phyloP scores from a whole-genome alignment of 2,113 vertebrate genomes.

The Vulpes ferrilata region DNA sequence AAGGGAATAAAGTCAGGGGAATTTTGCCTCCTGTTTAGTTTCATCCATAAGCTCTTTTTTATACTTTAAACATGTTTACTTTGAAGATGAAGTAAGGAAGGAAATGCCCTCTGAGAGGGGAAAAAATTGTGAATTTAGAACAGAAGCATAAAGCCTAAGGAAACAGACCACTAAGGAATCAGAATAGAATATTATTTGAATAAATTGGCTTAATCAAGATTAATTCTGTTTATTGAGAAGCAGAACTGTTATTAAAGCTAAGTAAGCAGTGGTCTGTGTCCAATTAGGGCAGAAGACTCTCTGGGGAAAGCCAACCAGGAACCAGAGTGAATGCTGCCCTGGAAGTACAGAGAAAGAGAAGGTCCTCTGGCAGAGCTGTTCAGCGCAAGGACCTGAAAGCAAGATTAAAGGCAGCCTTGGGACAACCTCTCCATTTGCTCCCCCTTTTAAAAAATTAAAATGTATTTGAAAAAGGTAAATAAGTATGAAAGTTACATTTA shows the following conservation, averaged over 20 bases:
- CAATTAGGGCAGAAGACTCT: slow-evolving; percentile 29
- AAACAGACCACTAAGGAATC: slow-evolving; percentile 62
- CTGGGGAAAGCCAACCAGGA: not conserved
- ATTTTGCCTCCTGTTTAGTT: slow-evolving; percentile 19
- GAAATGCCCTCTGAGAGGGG: not conserved
- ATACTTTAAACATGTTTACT: slow-evolving; percentile 42
- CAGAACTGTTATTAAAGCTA: slow-evolving; percentile 55
- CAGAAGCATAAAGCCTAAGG: slow-evolving; percentile 40
- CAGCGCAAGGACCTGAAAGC: not conserved
- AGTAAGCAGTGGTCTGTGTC: slow-evolving; percentile 65
- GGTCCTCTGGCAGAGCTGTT: not conserved
- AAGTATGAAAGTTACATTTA: not conserved
- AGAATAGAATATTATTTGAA: slow-evolving; percentile 69
- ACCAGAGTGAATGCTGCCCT: not conserved
- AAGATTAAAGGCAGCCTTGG: not conserved
- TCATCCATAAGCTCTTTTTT: slow-evolving; percentile 16
- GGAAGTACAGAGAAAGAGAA: not conserved
- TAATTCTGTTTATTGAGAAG: slow-evolving; percentile 75
- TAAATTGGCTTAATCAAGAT: slow-evolving; percentile 73
- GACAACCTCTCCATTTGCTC: not conserved
- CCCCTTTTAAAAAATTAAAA: not conserved
- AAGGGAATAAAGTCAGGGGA: slow-evolving; percentile 6
- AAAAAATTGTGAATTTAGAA: slow-evolving; percentile 40
- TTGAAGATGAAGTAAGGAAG: not conserved
- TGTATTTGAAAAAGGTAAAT: not conserved